These are phyloP conservation scores for Ctenodactylus gundi DNA, from an alignment of 2,113 vertebrate genomes.

Conservation along the genomic window DNA sequence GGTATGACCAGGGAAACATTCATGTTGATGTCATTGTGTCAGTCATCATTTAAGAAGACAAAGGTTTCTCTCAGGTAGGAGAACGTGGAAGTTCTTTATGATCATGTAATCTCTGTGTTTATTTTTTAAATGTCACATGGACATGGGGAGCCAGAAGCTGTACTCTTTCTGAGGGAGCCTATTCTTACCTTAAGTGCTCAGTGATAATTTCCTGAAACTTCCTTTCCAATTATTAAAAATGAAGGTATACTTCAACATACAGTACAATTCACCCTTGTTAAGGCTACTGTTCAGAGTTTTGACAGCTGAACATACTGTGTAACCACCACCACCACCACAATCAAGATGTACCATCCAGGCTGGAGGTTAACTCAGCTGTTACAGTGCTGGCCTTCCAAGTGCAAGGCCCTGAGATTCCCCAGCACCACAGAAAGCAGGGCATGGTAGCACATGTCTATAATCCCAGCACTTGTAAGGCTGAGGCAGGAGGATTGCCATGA, in stretches of 20 bases:
- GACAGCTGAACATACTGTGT: neutral
- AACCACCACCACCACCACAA: too few relatives aligned
- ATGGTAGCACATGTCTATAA: too few relatives aligned
- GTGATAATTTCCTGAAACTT: neutral
- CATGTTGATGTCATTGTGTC: neutral
- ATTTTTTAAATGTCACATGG: neutral
- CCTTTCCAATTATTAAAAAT: neutral
- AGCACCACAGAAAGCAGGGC: too few relatives aligned
- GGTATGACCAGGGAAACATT: neutral
- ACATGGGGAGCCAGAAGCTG: neutral
- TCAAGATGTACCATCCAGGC: too few relatives aligned
- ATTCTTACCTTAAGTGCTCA: neutral
- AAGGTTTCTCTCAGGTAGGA: neutral
- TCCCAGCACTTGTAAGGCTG: too few relatives aligned
- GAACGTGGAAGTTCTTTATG: neutral
- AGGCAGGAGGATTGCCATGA: too few relatives aligned
- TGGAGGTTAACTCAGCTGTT: too few relatives aligned
- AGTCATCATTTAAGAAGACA: neutral
- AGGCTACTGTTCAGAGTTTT: neutral
- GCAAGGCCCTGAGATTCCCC: too few relatives aligned
- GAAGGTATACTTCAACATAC: neutral
- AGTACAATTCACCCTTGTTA: neutral
- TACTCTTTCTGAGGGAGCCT: neutral
- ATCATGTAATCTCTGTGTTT: neutral
- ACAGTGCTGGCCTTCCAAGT: too few relatives aligned